These are phyloP conservation scores for Actenoides hombroni DNA, from an alignment of 2,113 vertebrate species.

Conservation along the genomic window DNA sequence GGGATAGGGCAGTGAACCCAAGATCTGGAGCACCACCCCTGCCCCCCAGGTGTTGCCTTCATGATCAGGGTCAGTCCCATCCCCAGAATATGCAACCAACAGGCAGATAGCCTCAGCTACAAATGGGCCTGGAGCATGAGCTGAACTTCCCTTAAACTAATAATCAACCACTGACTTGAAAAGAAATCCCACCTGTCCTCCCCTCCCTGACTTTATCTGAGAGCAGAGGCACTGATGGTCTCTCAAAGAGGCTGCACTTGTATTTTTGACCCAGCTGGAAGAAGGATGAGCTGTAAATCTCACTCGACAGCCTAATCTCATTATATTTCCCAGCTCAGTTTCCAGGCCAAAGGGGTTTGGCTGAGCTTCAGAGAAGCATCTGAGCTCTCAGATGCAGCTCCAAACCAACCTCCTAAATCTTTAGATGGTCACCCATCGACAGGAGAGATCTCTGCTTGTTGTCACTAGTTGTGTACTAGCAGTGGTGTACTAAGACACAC, in stretches of 20 bases:
- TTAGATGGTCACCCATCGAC: not conserved
- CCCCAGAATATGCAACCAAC: not conserved
- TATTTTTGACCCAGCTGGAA: conserved; percentile 56
- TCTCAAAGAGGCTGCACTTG: not conserved
- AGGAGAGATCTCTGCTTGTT: not conserved
- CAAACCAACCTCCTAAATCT: conserved; percentile 43
- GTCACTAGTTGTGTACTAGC: not conserved
- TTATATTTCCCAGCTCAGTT: conserved; percentile 38
- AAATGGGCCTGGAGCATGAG: not conserved
- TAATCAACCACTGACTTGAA: not conserved
- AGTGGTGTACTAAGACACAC: not conserved
- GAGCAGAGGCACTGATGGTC: not conserved
- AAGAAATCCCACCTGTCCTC: conserved; percentile 14
- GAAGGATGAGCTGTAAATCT: conserved; percentile 45
- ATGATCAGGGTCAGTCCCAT: fast-evolving
- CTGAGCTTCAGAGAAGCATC: conserved; percentile 58
- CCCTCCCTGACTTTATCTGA: not conserved
- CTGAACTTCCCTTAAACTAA: not conserved
- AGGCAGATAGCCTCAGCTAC: not conserved
- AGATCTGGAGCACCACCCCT: not conserved
- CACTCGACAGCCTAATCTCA: conserved; percentile 44
- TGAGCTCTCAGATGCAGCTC: conserved; percentile 44
- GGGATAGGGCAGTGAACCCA: not conserved
- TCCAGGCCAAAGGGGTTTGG: conserved; percentile 58
- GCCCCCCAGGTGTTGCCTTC: not conserved